Percentiles rank a stretch among this genome's conserved stretches.
These are phyloP conservation scores for Lichenostomus cassidix DNA, from an alignment of 2,113 vertebrate species.

Conservation along the genomic window DNA sequence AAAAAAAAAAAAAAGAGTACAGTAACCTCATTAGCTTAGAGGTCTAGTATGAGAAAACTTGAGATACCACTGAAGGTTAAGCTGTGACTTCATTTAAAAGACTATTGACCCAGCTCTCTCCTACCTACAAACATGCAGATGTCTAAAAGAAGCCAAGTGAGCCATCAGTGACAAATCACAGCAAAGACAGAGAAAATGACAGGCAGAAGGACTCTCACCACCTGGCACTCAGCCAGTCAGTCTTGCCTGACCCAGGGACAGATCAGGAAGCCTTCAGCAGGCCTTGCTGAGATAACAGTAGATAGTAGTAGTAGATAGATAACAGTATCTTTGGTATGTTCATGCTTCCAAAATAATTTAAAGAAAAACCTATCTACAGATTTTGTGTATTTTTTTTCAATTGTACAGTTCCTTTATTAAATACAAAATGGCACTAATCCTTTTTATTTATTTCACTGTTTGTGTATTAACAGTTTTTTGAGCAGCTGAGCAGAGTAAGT, in stretches of 20 bases:
- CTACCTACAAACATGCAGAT: not conserved
- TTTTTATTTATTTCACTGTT: not conserved
- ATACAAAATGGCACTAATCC: not conserved
- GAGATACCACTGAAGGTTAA: not conserved
- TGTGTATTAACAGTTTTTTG: not conserved
- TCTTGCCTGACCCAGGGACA: not conserved
- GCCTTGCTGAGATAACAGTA: not conserved
- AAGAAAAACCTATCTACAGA: not conserved
- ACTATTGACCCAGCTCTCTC: not conserved
- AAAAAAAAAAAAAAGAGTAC: not conserved
- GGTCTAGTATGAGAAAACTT: not conserved
- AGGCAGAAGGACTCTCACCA: not conserved
- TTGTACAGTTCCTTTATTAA: not conserved
- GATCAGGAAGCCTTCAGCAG: not conserved
- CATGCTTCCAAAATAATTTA: not conserved
- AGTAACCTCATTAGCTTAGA: not conserved
- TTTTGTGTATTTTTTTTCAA: not conserved
- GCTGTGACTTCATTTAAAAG: not conserved
- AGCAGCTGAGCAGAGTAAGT: not conserved
- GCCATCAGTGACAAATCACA: not conserved
- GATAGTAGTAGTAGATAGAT: too few species aligned
- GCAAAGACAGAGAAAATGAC: not conserved
- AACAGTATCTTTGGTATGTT: not conserved
- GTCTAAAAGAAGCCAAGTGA: not conserved
- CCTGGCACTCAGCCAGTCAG: not conserved